Conservation (phyloP, 2,797 vertebrate species). For the Lutjanus campechanus region DNA sequence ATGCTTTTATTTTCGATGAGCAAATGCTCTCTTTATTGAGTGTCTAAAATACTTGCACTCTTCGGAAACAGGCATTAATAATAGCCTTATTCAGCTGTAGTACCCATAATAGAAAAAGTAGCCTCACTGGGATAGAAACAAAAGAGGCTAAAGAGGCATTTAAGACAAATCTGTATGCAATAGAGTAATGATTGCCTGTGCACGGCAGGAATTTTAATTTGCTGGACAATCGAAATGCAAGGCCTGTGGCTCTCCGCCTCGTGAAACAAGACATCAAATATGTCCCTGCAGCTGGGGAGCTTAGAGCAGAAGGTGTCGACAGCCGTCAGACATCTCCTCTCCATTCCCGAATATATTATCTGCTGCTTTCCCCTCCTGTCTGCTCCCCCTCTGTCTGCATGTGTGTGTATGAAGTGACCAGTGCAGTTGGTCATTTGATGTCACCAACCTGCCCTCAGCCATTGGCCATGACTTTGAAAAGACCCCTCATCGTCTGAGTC, state of each 20-base stretch:
- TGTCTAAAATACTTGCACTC: slow-evolving; percentile 17
- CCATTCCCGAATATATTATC: slow-evolving; percentile 59
- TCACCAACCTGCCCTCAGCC: slow-evolving; percentile 61
- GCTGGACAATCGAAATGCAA: slow-evolving; percentile 62
- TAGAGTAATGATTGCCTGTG: slow-evolving; percentile 39
- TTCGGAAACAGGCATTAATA: slow-evolving; percentile 29
- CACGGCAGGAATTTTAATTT: slow-evolving; percentile 64
- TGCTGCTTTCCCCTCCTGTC: background rate
- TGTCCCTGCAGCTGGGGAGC: slow-evolving; percentile 59
- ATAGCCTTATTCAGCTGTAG: slow-evolving; percentile 28
- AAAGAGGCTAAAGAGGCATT: slow-evolving; percentile 35
- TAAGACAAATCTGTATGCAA: slow-evolving; percentile 70
- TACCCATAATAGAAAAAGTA: slow-evolving; percentile 10
- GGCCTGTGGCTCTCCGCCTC: slow-evolving; percentile 44
- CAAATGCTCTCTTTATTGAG: slow-evolving; percentile 34
- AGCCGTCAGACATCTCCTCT: slow-evolving; percentile 61
- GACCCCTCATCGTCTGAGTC: slow-evolving; percentile 42
- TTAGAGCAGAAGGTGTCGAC: slow-evolving; percentile 61
- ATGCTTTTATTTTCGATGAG: slow-evolving; percentile 44
- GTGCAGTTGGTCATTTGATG: slow-evolving; percentile 55
- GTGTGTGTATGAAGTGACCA: slow-evolving; percentile 43
- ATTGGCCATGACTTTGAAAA: slow-evolving; percentile 67
- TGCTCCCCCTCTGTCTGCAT: background rate
- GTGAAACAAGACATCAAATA: slow-evolving; percentile 76
- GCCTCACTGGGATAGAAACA: slow-evolving; percentile 24